Evolutionary conservation across 2,888 invertebrate species (phyloP), one percentile per base, ranked within the genome.

Genomic region (Buathra laborator): DNA sequence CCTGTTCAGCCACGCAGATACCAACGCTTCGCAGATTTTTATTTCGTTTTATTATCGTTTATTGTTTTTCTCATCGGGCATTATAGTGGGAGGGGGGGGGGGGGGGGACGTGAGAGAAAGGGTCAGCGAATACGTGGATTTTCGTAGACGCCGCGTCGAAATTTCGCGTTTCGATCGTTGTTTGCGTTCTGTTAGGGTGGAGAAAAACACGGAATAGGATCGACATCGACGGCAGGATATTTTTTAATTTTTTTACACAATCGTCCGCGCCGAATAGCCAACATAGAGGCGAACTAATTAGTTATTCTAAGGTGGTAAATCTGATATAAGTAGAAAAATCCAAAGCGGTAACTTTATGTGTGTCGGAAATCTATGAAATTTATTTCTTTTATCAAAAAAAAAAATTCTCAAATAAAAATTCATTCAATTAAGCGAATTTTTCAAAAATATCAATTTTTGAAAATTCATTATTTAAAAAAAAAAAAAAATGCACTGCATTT

Each of bases 1-100:
- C 10, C 32, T 32, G 16, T 7, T 10, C 62, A 14, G n/a, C 9
- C 46, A n/a, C n/a, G 29, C 37, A 5, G 32, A 44, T 67, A 53
- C 48, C 9, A 44, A 48, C n/a, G 19, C 24, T 83, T 29, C 37
- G 48, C 48, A 24, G 62, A 62, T 78, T 83, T 59, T 53, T 78
- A 6, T 7, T 6, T 78, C 59, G 48, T 71, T 56, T 44, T 32
- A 16, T 48, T 72, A 71, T 44, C 71, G 24, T 67, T 32, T 77
- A 51, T 51, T 66, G 29, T 77, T 46, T 53, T 64, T 46, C 66
- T 51, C 44, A 56, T 59, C 29, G 44, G 7, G n/a, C 16, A 59
- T 16, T 14, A 43, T 7, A 43, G 19, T 19, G 19, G 43, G 44
- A 5, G 24, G 24, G 19, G 19, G 37, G 19, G 43, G 19, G 37